Conservation (phyloP, 2,113 vertebrate genomes). For the Bathybates hornii region DNA sequence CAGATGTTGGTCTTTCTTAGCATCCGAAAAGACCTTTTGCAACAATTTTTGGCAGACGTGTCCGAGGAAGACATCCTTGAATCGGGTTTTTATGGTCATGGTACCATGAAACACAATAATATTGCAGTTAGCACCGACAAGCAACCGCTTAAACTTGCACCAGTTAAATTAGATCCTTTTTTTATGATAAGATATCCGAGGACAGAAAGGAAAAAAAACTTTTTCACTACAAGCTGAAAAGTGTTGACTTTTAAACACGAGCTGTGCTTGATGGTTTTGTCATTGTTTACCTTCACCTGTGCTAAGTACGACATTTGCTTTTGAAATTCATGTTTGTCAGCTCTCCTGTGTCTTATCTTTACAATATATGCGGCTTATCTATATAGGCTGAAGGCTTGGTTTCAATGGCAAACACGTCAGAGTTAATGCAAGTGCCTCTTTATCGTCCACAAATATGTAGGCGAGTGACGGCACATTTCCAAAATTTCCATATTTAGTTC, state of each 20-base stretch:
- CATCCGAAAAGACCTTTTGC: not conserved
- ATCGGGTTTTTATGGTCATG: rapidly evolving
- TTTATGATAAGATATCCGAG: not conserved
- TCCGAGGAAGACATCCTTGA: rapidly evolving
- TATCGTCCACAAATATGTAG: not conserved
- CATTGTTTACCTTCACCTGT: not conserved
- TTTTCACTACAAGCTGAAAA: not conserved
- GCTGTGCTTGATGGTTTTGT: not conserved
- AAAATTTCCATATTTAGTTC: not conserved
- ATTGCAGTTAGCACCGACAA: rapidly evolving
- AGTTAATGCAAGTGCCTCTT: not conserved
- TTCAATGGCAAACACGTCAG: not conserved
- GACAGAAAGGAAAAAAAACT: not conserved
- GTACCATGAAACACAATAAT: not conserved
- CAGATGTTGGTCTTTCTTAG: not conserved
- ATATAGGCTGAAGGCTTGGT: not conserved
- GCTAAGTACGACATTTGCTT: not conserved
- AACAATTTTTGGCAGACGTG: not conserved
- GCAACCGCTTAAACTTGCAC: not conserved
- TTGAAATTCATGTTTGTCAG: no score
- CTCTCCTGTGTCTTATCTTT: no score
- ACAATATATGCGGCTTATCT: not conserved
- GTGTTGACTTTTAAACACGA: not conserved
- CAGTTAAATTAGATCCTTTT: not conserved
- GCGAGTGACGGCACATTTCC: not conserved